phyloP scores from a whole-genome alignment of 1,140 invertebrate species.

The Papilio helenus region DNA sequence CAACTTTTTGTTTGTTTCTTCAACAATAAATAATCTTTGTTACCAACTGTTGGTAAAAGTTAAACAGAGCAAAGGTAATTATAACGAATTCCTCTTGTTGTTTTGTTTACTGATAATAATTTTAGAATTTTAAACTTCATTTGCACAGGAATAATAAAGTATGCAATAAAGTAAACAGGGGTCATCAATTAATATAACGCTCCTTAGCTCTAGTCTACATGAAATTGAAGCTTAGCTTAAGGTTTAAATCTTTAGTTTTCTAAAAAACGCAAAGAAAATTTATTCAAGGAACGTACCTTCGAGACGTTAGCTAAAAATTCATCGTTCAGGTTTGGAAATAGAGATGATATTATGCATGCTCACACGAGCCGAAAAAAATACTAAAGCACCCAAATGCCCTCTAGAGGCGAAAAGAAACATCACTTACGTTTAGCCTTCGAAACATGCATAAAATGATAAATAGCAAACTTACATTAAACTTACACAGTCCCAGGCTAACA shows the following conservation, averaged over 20 bases:
- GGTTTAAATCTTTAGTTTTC: no score
- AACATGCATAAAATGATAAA: not conserved
- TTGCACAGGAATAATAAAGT: not conserved
- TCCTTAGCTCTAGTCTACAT: no score
- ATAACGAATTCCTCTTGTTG: constrained; percentile 7
- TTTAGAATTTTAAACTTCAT: not conserved
- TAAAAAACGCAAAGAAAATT: not conserved
- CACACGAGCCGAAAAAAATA: constrained; percentile 10
- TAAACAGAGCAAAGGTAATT: not conserved
- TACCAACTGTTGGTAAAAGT: constrained; percentile 1
- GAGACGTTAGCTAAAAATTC: not conserved
- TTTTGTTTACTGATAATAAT: constrained; percentile 20
- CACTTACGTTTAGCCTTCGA: not conserved
- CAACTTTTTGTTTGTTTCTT: constrained; percentile 7
- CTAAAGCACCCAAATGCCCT: not conserved
- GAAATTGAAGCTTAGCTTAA: no score
- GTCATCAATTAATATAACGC: not conserved
- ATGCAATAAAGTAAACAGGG: not conserved
- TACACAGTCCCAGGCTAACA: not conserved
- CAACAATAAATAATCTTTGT: constrained; percentile 7
- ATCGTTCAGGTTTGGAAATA: constrained; percentile 20
- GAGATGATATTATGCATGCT: constrained; percentile 11
- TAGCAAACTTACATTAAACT: not conserved
- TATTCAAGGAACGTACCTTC: not conserved
- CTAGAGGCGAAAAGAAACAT: not conserved